These are phyloP conservation scores for Mirza zaza DNA, from an alignment of 2,113 vertebrate genomes.

Conservation along the genomic window DNA sequence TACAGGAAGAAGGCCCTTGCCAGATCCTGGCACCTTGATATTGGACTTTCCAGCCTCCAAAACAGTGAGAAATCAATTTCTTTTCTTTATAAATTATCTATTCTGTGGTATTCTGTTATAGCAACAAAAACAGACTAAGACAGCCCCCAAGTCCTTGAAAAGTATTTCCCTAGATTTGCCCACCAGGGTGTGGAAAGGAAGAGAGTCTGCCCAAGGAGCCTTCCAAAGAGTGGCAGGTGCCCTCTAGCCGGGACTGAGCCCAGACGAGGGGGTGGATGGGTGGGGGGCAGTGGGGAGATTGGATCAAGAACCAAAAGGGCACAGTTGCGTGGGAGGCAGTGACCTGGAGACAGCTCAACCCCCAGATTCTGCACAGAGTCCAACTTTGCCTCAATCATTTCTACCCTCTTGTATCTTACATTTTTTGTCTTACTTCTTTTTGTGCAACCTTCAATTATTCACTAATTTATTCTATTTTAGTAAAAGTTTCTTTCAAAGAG, in stretches of 20 bases:
- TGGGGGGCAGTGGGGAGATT: too few relatives aligned
- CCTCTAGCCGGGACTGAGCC: not conserved
- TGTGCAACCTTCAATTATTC: not conserved
- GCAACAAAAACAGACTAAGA: not conserved
- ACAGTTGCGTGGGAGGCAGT: not conserved
- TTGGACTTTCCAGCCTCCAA: not conserved
- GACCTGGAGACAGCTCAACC: not conserved
- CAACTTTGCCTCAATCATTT: not conserved
- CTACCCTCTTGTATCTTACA: not conserved
- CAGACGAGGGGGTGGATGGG: not conserved
- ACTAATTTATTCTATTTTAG: not conserved
- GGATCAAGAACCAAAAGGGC: not conserved
- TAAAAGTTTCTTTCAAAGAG: constrained; percentile 30
- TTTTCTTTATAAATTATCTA: not conserved
- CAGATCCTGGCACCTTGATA: not conserved
- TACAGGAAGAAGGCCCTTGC: not conserved
- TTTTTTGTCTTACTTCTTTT: not conserved
- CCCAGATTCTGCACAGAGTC: not conserved
- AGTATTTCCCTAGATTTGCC: not conserved
- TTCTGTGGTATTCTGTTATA: not conserved
- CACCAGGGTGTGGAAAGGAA: not conserved
- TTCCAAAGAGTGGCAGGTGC: not conserved
- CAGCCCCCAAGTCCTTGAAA: not conserved
- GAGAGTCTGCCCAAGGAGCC: not conserved
- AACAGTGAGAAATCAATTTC: not conserved